Conservation (phyloP, 2,797 vertebrate genomes). For the Psittacula derbiana region DNA sequence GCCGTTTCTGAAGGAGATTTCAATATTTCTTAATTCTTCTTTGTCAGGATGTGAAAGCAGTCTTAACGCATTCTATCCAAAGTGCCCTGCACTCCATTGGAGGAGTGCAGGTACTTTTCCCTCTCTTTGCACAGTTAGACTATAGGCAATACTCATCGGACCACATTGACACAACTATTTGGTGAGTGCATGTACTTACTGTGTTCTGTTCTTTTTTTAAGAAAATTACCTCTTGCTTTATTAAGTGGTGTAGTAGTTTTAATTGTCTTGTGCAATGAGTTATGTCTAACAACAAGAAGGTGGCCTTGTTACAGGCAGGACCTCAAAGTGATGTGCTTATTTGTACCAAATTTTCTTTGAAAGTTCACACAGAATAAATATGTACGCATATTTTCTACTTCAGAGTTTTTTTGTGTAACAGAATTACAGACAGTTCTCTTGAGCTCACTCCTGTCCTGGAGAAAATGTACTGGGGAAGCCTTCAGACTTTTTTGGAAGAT, state of each 20-base stretch:
- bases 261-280: background rate
- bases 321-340: background rate
- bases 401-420: background rate
- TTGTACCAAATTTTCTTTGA: background rate
- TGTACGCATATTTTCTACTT: background rate
- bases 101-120: conserved; percentile 96
- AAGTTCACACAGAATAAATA: background rate
- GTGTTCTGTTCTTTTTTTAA: background rate
- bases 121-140: conserved; percentile 96
- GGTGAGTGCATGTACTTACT: conserved; percentile 77
- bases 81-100: conserved; percentile 97
- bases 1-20: background rate
- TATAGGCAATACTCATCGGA: conserved; percentile 88
- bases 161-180: conserved; percentile 90
- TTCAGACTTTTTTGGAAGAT: background rate
- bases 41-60: conserved; percentile 93
- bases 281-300: background rate
- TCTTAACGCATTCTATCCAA: conserved; percentile 96
- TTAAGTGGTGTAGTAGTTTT: background rate
- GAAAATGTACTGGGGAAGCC: background rate
- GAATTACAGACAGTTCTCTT: background rate
- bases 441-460: background rate
- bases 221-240: background rate
- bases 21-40: conserved; percentile 11
- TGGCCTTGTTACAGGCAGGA: background rate